Conservation (phyloP, 1,140 invertebrate genomes). For the Drosophila sp. region DNA sequence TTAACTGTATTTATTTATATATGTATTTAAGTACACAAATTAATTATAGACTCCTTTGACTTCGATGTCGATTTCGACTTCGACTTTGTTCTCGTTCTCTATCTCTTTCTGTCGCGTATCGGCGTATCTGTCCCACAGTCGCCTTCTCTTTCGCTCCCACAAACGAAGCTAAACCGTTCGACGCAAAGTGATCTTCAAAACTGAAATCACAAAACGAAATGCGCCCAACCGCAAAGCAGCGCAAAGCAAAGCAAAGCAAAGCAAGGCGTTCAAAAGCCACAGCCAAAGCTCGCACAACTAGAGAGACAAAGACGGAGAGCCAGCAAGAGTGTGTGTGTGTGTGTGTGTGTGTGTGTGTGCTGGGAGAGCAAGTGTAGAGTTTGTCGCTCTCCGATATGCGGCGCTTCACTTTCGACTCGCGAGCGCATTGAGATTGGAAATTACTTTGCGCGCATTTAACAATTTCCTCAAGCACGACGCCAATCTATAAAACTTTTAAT, state of each 20-base stretch:
- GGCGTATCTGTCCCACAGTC: neutral
- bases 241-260: too few relatives aligned
- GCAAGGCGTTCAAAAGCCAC: constrained; percentile 33
- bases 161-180: constrained; percentile 34
- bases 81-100: neutral
- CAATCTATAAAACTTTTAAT: constrained; percentile 79
- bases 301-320: constrained; percentile 18
- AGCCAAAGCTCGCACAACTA: constrained; percentile 55
- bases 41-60: constrained; percentile 43
- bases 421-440: constrained; percentile 56
- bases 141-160: constrained; percentile 16
- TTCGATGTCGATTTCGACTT: too few relatives aligned
- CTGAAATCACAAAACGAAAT: constrained; percentile 61
- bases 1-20: constrained; percentile 59
- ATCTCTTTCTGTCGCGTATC: neutral
- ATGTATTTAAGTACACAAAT: constrained; percentile 67
- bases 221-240: constrained; percentile 35
- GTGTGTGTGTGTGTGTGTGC: constrained; percentile 3
- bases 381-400: neutral
- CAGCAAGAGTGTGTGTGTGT: neutral
- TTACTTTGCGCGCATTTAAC: constrained; percentile 68
- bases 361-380: constrained; percentile 8
- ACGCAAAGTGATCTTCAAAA: constrained; percentile 73
- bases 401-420: neutral
- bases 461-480: constrained; percentile 71